phyloP scores from a whole-genome alignment of 1,140 invertebrate genomes.

The Lysiphlebus fabarum region DNA sequence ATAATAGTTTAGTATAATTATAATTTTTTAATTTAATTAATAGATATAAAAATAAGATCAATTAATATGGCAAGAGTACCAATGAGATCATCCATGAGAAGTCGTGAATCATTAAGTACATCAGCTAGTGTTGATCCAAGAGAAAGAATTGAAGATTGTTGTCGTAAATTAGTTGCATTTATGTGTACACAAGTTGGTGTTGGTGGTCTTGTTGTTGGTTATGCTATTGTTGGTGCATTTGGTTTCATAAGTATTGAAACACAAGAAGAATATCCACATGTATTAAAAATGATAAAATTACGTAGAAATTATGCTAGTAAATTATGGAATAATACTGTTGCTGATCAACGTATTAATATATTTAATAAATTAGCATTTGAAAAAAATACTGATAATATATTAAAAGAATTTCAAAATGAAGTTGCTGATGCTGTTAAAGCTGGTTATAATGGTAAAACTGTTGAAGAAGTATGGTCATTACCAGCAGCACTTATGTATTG shows the following conservation, averaged over 20 bases:
- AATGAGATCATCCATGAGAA: constrained; percentile 59
- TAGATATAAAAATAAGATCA: background rate
- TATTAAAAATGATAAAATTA: constrained; percentile 52
- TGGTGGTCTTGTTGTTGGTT: constrained; percentile 89
- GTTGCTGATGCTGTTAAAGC: constrained; percentile 66
- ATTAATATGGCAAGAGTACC: constrained; percentile 36
- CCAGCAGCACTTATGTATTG: constrained; percentile 85
- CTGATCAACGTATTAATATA: constrained; percentile 61
- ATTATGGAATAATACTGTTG: constrained; percentile 72
- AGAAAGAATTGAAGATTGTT: constrained; percentile 76
- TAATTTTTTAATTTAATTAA: too few relatives aligned
- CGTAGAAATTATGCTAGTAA: constrained; percentile 59
- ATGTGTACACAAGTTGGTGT: constrained; percentile 95
- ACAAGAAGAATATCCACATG: constrained; percentile 59
- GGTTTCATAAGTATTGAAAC: constrained; percentile 86
- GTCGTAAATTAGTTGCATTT: constrained; percentile 79
- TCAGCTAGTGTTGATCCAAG: constrained; percentile 63
- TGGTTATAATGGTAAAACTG: constrained; percentile 74
- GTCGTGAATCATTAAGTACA: constrained; percentile 67
- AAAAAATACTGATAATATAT: constrained; percentile 61
- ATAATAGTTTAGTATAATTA: too few relatives aligned
- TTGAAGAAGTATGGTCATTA: constrained; percentile 76
- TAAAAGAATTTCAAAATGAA: constrained; percentile 69
- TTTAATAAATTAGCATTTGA: constrained; percentile 74
- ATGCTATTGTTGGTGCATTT: constrained; percentile 91